phyloP scores from a whole-genome alignment of 2,113 vertebrate genomes.

The Lophotis ruficrista region DNA sequence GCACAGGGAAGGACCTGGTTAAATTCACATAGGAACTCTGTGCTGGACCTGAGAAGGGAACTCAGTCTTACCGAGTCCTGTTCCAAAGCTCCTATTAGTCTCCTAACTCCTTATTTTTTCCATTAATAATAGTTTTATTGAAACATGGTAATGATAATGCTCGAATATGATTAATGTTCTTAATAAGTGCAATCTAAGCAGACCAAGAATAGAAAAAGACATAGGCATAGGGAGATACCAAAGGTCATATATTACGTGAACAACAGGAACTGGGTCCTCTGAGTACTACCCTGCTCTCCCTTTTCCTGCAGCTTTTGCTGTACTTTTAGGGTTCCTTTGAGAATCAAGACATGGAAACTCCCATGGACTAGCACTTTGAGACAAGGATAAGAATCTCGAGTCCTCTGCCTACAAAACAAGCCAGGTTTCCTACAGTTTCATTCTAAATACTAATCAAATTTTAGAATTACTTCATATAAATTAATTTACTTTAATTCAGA shows the following conservation, averaged over 20 bases:
- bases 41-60: background rate
- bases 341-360: background rate
- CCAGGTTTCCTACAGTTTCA: background rate
- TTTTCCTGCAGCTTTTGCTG: background rate
- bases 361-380: background rate
- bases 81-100: background rate
- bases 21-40: background rate
- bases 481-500: background rate
- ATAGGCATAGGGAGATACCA: background rate
- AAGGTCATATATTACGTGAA: background rate
- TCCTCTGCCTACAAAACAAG: background rate
- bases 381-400: background rate
- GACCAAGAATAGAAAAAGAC: background rate
- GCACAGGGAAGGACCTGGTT: background rate
- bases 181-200: background rate
- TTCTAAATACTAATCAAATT: background rate
- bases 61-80: background rate
- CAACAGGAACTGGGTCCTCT: background rate
- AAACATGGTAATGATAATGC: background rate
- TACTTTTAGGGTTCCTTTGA: conserved; percentile 16
- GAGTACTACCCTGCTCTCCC: background rate
- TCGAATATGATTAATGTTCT: background rate
- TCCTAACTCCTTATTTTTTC: background rate
- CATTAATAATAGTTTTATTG: background rate
- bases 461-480: background rate